phyloP scores from a whole-genome alignment of 2,888 invertebrate species.

The Melanophora roralis region DNA sequence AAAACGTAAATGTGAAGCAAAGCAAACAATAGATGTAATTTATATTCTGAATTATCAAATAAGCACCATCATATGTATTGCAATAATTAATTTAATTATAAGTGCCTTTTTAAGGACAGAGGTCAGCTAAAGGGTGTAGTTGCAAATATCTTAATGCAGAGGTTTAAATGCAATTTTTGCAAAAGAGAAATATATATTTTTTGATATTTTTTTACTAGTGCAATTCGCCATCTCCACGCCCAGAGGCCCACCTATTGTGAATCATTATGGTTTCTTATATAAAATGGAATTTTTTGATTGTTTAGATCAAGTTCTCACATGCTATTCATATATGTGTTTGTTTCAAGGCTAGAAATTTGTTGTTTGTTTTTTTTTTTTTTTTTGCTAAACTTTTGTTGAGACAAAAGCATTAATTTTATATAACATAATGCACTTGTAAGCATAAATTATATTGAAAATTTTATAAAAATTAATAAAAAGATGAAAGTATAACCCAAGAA shows the following conservation, averaged over 20 bases:
- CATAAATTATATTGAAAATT: conserved; percentile 46
- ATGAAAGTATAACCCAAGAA: neutral
- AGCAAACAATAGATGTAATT: conserved; percentile 31
- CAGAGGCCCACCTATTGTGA: too few relatives aligned
- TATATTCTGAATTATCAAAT: conserved; percentile 21
- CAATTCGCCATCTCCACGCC: too few relatives aligned
- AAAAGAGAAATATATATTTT: neutral
- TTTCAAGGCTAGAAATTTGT: too few relatives aligned
- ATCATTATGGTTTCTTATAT: too few relatives aligned
- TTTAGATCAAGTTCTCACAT: too few relatives aligned
- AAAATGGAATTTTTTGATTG: too few relatives aligned
- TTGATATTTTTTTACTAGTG: too few relatives aligned
- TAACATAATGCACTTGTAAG: conserved; percentile 29
- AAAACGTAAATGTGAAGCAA: conserved; percentile 7
- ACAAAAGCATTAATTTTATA: conserved; percentile 7
- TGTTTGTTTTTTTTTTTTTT: neutral
- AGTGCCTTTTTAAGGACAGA: neutral
- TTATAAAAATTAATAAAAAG: neutral
- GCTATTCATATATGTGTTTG: too few relatives aligned
- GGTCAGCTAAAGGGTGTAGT: too few relatives aligned
- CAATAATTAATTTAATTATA: conserved; percentile 30
- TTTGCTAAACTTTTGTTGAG: neutral
- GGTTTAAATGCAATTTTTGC: neutral
- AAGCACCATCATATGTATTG: neutral
- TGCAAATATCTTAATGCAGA: too few relatives aligned